A percentile compares a stretch with the other conserved stretches of the same genome.
These are phyloP conservation scores for Pollenia griseotomentosa DNA, from an alignment of 2,888 invertebrate species.

Conservation along the genomic window DNA sequence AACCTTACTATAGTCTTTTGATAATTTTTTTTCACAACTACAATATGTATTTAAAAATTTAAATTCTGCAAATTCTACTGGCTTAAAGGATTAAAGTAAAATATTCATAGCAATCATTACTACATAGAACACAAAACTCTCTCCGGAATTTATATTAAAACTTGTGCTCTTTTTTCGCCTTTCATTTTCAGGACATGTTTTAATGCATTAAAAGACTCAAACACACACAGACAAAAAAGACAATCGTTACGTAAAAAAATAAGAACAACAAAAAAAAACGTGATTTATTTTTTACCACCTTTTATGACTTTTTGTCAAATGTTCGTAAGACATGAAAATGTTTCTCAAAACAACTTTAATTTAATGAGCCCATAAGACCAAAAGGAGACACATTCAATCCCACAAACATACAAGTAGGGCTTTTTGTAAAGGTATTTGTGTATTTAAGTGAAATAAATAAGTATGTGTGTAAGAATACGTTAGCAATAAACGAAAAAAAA, in stretches of 20 bases:
- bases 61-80: too few species aligned
- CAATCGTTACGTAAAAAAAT: not conserved
- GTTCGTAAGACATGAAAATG: conserved; percentile 68
- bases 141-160: too few species aligned
- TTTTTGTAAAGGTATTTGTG: not conserved
- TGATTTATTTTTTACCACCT: conserved; percentile 64
- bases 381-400: not conserved
- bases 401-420: not conserved
- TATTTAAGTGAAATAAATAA: not conserved
- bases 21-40: too few species aligned
- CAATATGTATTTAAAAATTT: too few species aligned
- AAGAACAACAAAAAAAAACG: conserved; percentile 22
- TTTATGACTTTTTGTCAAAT: conserved; percentile 70
- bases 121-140: too few species aligned
- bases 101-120: too few species aligned
- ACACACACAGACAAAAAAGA: not conserved
- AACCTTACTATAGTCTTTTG: too few species aligned
- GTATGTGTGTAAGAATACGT: not conserved
- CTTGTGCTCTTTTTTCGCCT: too few species aligned
- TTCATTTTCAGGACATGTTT: too few species aligned
- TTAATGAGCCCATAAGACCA: conserved; percentile 45
- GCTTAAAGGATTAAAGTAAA: too few species aligned
- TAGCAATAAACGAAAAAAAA: conserved; percentile 7
- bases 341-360: conserved; percentile 16
- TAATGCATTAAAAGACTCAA: not conserved